Evolutionary conservation across 2,797 vertebrate genomes (phyloP), one percentile per base, ranked within the genome.

Genomic region (Vipera latastei): DNA sequence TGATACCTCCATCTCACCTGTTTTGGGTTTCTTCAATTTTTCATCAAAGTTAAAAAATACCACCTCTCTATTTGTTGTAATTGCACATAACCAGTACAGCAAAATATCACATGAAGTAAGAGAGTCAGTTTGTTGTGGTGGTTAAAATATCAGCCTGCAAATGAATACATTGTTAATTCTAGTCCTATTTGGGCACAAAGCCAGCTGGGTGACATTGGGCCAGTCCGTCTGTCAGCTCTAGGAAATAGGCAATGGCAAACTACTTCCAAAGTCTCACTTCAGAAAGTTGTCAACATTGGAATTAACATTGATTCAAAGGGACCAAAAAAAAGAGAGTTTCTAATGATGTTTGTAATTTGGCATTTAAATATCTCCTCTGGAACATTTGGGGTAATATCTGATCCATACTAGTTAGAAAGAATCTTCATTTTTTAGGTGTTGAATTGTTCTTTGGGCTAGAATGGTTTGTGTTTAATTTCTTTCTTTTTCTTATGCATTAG

Each of bases 41-140:
- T 69, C 63, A 65, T 38, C 69, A 38, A 32, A 38, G 14, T 95
- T 96, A 93, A 94, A 69, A 59, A 94, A 69, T 59, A 59, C 94
- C 94, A 91, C 26, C 73, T 83, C 93, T 94, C 4, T 48, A 69
- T 92, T 91, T 92, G 32, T 86, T 93, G 89, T 90, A 95, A 92
- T 89, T 89, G 94, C 95, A 90, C 95, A 94, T 95, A 96, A 95
- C 93, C 44, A 28, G 89, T 95, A 93, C 94, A 95, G 96, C 94
- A 95, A 95, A 69, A 91, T 88, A 69, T 89, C 94, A 96, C 90
- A 59, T 9, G 59, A 38, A 85, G 13, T 38, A 73, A 73, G 69
- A 78, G 32, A 44, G 1, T 3, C 18, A 78, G 14, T 78, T 38
- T 22, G 32, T 38, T 78, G 7, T 9, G 6, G 32, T 78, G 32